Base-by-base conservation (phyloP, 2,113 vertebrate genomes). In the Campylorhamphus procurvoides region DNA sequence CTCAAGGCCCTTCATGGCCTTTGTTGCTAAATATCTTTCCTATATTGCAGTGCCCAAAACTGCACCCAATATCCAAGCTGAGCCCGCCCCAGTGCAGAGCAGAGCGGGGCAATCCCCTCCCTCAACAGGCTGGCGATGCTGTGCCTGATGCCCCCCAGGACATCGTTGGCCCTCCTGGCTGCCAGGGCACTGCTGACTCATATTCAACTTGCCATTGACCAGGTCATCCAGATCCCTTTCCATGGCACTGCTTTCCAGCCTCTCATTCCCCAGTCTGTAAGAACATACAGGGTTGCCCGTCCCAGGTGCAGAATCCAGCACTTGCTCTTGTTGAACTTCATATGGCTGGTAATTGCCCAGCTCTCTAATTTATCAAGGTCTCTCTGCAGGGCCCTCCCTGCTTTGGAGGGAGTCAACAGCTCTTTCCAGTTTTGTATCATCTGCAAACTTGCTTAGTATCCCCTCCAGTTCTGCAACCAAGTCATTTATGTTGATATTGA, bases 91-190 rank as follows among this genome's bases (percentile, higher is more conserved):
- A 17, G n/a, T 35, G 14, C 23, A 37, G n/a, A 59, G 14, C 14
- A 37, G 58, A 35, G 58, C 0, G 6, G 58, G n/a, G 25, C n/a
- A 59, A 25, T 59, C 58, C 4, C 58, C 58, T 35, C 23, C 58
- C 23, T 35, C 5, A 3, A 25, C n/a, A 3, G 2, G n/a, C n/a
- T 59, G n/a, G 1, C 7, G 14, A 35, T 35, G 23, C 23, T 59
- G 35, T 59, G 23, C 23, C 14, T 37, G 58, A 59, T 59, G 58
- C 58, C 14, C 22, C 7, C 14, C 58, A 59, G 58, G n/a, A 59
- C n/a, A 59, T 2, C 9, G 23, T 17, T 35, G n/a, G 14, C 22
- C 58, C 58, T 59, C 22, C n/a, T 35, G 56, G 55, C 19, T n/a
- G 55, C 20, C 55, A 58, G 33, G 20, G 20, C 55, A n/a, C 56